Base-by-base conservation (phyloP, 2,113 vertebrate species). In the Mixornis gularis region DNA sequence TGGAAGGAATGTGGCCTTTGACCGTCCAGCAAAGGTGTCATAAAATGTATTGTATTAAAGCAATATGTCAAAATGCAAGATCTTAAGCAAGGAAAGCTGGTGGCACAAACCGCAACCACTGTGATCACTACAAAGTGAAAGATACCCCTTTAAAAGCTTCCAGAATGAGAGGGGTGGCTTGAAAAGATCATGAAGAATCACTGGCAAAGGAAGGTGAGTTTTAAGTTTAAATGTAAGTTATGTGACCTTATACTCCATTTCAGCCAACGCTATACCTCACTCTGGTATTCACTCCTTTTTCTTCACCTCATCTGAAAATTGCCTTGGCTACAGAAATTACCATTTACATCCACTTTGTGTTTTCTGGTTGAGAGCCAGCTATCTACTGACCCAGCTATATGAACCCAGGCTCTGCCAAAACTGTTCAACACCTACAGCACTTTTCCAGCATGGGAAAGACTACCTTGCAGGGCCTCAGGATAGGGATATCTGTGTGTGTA, bases 1-100 rank as follows among this genome's bases (percentile, higher is more conserved):
- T 81, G 85, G 81, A 78, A 89, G 64, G 92, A 93, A 94, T 94
- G 89, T 86, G 87, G 34, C 79, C 87, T 86, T 84, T 93, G 74
- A 43, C 71, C 79, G 38, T 64, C 29, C 52, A 77, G 86, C 44
- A 82, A 90, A 94, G 68, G 84, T 83, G 79, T 81, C 69, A 84
- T 95, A 89, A 91, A 96, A 88, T 9, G 17, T 49, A 14, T 32
- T 71, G 77, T 74, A 93, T 83, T 83, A 81, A 95, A 95, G 66
- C 86, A 93, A 44, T 78, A 90, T 92, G 93, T 86, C 82, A 89
- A 85, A 93, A 79, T 0, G 9, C 58, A 83, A 81, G 60, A 29
- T 49, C 20, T 65, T 85, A 73, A 55, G 85, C 64, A 87, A 84
- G 56, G n/a, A 80, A 89, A 95, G 72, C 55, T 79, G 71, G 44